A percentile compares a stretch with the other conserved stretches of the same genome.
phyloP scores from a whole-genome alignment of 2,888 invertebrate species.

The Ophion ventricosus region DNA sequence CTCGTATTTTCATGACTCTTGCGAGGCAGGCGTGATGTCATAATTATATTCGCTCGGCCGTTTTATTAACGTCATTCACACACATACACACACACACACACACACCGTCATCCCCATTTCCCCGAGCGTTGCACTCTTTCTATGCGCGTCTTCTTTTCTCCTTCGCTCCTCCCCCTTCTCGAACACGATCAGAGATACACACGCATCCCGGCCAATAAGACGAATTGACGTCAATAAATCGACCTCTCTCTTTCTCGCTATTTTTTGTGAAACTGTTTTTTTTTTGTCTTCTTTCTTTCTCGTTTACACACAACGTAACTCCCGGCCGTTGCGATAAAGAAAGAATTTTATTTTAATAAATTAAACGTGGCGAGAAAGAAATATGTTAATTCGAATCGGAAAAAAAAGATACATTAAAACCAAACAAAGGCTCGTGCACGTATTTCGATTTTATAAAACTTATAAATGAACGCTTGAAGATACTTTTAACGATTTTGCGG shows the following conservation, averaged over 20 bases:
- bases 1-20: conserved; percentile 27
- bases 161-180: neutral
- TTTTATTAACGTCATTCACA: conserved; percentile 55
- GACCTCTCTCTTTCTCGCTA: neutral
- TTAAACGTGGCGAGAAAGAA: neutral
- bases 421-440: neutral
- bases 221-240: conserved; percentile 49
- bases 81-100: conserved; percentile 23
- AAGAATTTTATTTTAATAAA: neutral
- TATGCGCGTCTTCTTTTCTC: neutral
- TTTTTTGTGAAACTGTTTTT: too few relatives aligned
- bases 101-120: conserved; percentile 24
- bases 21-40: conserved; percentile 54
- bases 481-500: too few relatives aligned
- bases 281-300: neutral
- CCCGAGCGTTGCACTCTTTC: conserved; percentile 12
- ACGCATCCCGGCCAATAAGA: conserved; percentile 9
- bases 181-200: too few relatives aligned
- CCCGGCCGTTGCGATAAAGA: conserved; percentile 2
- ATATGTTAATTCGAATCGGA: too few relatives aligned
- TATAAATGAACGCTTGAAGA: neutral
- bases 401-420: neutral
- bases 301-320: neutral
- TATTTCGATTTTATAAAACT: neutral
- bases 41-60: conserved; percentile 60